phyloP scores from a whole-genome alignment of 2,113 vertebrate species.

The Microtus oregoni region DNA sequence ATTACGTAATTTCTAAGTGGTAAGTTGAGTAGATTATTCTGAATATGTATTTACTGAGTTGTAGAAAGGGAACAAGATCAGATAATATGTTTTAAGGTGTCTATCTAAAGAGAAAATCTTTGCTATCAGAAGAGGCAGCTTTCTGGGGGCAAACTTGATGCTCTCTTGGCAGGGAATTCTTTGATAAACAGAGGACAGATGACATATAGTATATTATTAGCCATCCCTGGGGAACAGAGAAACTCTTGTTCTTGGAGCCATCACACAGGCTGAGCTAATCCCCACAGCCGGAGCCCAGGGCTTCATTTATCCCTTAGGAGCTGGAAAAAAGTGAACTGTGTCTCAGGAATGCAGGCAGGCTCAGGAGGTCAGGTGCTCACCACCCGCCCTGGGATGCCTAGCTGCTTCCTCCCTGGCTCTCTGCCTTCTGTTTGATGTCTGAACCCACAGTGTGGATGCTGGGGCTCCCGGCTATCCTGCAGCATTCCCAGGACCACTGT shows the following conservation, averaged over 20 bases:
- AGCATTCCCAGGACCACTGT: conserved; percentile 68
- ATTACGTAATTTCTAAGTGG: not conserved
- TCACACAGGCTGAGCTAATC: not conserved
- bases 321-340: not conserved
- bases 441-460: not conserved
- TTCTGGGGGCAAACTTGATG: not conserved
- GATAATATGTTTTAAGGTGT: not conserved
- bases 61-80: not conserved
- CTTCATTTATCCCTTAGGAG: not conserved
- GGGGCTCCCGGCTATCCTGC: conserved; percentile 49
- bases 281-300: not conserved
- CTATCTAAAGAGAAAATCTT: not conserved
- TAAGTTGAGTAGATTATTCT: not conserved
- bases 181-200: not conserved
- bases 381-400: rapidly evolving
- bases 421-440: conserved; percentile 54
- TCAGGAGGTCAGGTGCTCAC: not conserved
- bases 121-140: not conserved
- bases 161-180: not conserved
- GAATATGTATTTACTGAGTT: not conserved
- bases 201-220: conserved; percentile 60
- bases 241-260: conserved; percentile 42
- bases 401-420: not conserved
- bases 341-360: conserved; percentile 37
- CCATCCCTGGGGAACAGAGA: not conserved